These are phyloP conservation scores for Zoroaster sp. DNA, from an alignment of 53 echinoderm and acorn worm genomes.

Conservation along the genomic window DNA sequence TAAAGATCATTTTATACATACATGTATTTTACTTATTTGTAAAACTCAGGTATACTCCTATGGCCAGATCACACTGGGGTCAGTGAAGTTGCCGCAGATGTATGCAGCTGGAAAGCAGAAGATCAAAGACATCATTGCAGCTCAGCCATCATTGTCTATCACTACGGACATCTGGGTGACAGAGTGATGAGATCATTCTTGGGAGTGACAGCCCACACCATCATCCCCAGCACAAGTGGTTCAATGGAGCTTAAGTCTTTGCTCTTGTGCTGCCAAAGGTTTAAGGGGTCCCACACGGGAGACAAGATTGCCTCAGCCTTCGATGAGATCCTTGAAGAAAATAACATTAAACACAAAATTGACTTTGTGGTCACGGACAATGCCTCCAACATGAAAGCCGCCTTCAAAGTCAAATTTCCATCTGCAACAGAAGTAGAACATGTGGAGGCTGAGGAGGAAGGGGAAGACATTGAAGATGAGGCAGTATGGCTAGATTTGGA, in stretches of 20 bases:
- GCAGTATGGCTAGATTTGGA: slow-evolving; percentile 4
- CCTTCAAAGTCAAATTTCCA: not conserved
- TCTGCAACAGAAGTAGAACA: not conserved
- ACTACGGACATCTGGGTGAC: slow-evolving; percentile 63
- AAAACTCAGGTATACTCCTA: not conserved
- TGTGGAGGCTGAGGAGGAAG: not conserved
- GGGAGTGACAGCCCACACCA: slow-evolving; percentile 36
- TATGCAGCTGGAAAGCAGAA: not conserved
- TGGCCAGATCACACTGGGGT: not conserved
- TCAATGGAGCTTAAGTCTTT: not conserved
- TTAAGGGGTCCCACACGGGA: slow-evolving; percentile 24
- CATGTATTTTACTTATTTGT: too few species aligned
- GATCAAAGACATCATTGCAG: slow-evolving; percentile 1
- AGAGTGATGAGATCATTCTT: slow-evolving; percentile 54
- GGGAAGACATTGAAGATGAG: slow-evolving; percentile 4
- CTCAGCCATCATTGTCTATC: slow-evolving; percentile 4
- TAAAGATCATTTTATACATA: too few species aligned
- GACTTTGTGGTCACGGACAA: slow-evolving; percentile 41
- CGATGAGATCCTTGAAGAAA: slow-evolving; percentile 19
- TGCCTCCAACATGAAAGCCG: not conserved
- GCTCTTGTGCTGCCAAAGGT: slow-evolving; percentile 1
- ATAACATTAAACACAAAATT: slow-evolving; percentile 24
- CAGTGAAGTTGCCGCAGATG: not conserved
- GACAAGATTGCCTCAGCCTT: slow-evolving; percentile 9
- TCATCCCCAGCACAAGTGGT: not conserved